Conservation (phyloP, 2,888 invertebrate genomes). For the Amitus sp. region DNA sequence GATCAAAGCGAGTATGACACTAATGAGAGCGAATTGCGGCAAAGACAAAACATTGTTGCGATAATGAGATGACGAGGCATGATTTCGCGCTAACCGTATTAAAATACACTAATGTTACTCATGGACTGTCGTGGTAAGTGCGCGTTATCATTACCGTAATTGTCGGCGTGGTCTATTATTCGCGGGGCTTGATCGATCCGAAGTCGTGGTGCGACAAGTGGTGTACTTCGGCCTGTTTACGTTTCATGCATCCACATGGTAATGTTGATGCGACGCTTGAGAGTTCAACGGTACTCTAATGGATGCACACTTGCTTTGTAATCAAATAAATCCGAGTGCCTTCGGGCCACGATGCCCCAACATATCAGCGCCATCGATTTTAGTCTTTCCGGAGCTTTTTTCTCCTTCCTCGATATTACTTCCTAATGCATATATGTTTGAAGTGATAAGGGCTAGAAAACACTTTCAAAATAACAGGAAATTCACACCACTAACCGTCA, state of each 20-base stretch:
- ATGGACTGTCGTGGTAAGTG: constrained; percentile 34
- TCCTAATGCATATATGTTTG: no score
- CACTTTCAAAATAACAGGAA: not conserved
- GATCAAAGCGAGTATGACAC: not conserved
- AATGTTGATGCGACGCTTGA: constrained; percentile 40
- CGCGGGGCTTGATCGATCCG: constrained; percentile 41
- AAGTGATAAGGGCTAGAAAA: no score
- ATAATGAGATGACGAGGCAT: constrained; percentile 31
- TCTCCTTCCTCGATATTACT: no score
- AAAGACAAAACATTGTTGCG: constrained; percentile 5
- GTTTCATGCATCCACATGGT: constrained; percentile 40
- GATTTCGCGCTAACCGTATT: constrained; percentile 33
- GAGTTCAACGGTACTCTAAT: constrained; percentile 40
- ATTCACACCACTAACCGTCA: no score
- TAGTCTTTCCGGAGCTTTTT: no score
- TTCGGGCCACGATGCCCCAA: constrained; percentile 26
- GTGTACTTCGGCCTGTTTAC: constrained; percentile 41
- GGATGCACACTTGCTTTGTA: constrained; percentile 36
- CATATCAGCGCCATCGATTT: not conserved
- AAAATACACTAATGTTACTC: constrained; percentile 38
- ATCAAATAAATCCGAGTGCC: constrained; percentile 37
- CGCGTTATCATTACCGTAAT: constrained; percentile 41
- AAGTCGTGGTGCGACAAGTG: constrained; percentile 39
- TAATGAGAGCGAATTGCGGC: constrained; percentile 8
- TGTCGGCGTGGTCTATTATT: constrained; percentile 41